Conservation (phyloP, 2,888 invertebrate species). For the Lasioglossum morio region DNA sequence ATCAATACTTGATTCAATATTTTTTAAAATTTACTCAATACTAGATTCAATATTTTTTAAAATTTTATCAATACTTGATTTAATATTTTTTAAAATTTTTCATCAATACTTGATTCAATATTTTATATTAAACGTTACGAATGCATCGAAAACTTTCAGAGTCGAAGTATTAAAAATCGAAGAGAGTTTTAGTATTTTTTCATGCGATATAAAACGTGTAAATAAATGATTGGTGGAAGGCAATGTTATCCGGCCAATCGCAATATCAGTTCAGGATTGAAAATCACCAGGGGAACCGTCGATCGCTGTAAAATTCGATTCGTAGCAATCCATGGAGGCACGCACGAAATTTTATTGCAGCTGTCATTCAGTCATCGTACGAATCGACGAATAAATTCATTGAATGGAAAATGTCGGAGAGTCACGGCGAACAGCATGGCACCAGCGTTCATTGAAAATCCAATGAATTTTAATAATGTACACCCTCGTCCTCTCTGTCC, state of each 20-base stretch:
- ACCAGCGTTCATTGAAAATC: constrained; percentile 7
- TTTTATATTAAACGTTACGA: background rate
- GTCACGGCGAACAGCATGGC: background rate
- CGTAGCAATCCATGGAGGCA: background rate
- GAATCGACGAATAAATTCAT: background rate
- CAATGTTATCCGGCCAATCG: background rate
- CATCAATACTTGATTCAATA: no score
- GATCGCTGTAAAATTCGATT: background rate
- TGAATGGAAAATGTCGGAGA: background rate
- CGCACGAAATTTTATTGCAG: background rate
- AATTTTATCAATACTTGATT: no score
- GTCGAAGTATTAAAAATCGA: background rate
- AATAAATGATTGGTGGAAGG: background rate
- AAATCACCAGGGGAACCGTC: background rate
- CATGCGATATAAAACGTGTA: background rate
- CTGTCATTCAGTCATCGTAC: background rate
- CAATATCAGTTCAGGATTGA: background rate
- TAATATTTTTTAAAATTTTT: no score
- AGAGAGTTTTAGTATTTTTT: background rate
- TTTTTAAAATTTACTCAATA: no score
- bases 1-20: no score
- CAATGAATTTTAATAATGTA: constrained; percentile 25
- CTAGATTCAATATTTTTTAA: no score
- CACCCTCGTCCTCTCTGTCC: background rate
- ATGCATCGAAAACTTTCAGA: background rate